Evolutionary conservation across 2,113 vertebrate species (phyloP).

Genomic region (Cardinalis cardinalis): DNA sequence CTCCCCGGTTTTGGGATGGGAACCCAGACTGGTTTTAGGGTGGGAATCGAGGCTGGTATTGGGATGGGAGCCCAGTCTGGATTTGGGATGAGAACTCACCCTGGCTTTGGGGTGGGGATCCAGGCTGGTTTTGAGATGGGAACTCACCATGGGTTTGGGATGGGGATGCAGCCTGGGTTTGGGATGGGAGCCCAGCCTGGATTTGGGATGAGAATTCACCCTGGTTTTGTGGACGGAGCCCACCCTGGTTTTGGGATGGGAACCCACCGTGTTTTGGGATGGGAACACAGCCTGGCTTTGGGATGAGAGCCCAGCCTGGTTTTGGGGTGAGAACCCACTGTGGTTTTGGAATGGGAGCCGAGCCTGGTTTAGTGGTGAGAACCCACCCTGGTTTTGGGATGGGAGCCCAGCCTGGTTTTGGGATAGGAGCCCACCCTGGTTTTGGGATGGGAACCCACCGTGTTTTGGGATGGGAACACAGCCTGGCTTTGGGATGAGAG

Average conservation of each 20-base stretch:
- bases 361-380: accelerated
- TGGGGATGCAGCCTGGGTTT: accelerated
- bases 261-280: accelerated
- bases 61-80: accelerated
- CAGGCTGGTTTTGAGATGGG: neutral
- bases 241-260: accelerated
- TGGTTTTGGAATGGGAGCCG: accelerated
- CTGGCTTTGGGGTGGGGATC: accelerated
- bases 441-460: accelerated
- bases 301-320: accelerated
- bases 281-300: neutral
- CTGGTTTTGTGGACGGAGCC: too few relatives aligned
- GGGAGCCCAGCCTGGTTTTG: accelerated
- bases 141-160: accelerated
- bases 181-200: accelerated
- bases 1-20: neutral
- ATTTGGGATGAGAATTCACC: neutral
- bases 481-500: accelerated
- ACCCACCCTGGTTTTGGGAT: accelerated
- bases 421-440: accelerated
- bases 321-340: neutral
- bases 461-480: too few relatives aligned
- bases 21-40: too few relatives aligned
- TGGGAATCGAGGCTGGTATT: accelerated
- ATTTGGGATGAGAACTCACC: accelerated